phyloP scores from a whole-genome alignment of 35 echinoderm and acorn worm genomes.

The Amphiura filiformis region DNA sequence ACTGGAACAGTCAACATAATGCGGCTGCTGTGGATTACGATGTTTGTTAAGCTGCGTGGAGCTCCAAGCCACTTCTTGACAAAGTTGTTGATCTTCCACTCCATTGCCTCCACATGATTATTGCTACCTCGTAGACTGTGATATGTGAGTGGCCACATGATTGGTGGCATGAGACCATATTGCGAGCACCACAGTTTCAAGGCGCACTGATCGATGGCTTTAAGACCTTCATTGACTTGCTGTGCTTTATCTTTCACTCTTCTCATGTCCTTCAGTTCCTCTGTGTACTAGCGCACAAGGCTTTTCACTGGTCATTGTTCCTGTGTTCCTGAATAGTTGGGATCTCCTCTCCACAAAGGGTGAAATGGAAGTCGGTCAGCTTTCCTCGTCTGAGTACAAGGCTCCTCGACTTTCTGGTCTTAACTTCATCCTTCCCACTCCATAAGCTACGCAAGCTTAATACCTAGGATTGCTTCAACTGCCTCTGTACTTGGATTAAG shows the following conservation, averaged over 20 bases:
- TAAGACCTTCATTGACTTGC: neutral
- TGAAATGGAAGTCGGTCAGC: neutral
- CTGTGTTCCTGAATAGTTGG: neutral
- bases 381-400: conserved; percentile 15
- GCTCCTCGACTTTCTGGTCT: neutral
- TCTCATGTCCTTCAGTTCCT: neutral
- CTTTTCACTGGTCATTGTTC: neutral
- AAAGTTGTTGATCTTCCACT: neutral
- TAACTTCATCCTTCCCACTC: neutral
- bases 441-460: neutral
- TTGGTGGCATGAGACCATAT: neutral
- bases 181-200: neutral
- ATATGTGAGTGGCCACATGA: neutral
- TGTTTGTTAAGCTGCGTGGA: neutral
- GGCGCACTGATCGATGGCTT: neutral
- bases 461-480: neutral
- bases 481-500: neutral
- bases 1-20: neutral
- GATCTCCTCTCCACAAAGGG: neutral
- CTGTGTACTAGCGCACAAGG: neutral
- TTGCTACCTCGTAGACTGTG: neutral
- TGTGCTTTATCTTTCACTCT: neutral
- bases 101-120: neutral
- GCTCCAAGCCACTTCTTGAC: neutral
- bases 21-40: neutral